Evolutionary conservation across 2,113 vertebrate genomes (phyloP), one percentile per base, ranked within the genome.

Genomic region (Tyto alba): DNA sequence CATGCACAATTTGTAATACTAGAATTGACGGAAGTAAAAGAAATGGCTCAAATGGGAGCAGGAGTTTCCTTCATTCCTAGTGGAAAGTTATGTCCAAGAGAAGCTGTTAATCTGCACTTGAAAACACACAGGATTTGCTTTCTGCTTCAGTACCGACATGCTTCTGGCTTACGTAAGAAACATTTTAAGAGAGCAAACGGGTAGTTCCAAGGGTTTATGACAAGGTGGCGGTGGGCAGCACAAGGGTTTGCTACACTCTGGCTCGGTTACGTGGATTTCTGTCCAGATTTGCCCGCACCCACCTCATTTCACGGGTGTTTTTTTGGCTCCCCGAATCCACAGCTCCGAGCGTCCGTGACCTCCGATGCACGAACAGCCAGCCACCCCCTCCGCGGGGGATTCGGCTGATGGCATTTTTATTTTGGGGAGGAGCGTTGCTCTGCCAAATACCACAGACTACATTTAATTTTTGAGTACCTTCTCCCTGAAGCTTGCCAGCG

Each of bases 31-130:
- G 62, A 95, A 97, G 97, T 96, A 97, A 97, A 98, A 97, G 96
- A 97, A 98, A 98, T 98, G 98, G 98, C 98, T 98, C 98, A 98
- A 98, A 97, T 89, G 96, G 97, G 98, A 98, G 91, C 96, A 97
- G 95, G 96, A 96, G 95, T 98, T 98, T 98, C 98, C 97, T 98
- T 98, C 97, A 97, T 98, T 98, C 97, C 97, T 97, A 97, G 89
- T 93, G 97, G 96, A 95, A 98, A 97, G 97, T 93, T 81, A 90
- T 78, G 93, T 97, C 97, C 96, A 89, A 94, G 83, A 98, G 97
- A 97, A 97, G 94, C 96, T 95, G 83, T 96, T 96, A 80, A 95
- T 95, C 95, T 96, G 95, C 93, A 95, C 96, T 97, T 89, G 93
- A 85, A 94, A 96, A 95, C 90, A 95, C 94, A 78, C 74, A 86